Evolutionary conservation across 2,888 invertebrate species (phyloP).

Genomic region (Trachelus stipa): DNA sequence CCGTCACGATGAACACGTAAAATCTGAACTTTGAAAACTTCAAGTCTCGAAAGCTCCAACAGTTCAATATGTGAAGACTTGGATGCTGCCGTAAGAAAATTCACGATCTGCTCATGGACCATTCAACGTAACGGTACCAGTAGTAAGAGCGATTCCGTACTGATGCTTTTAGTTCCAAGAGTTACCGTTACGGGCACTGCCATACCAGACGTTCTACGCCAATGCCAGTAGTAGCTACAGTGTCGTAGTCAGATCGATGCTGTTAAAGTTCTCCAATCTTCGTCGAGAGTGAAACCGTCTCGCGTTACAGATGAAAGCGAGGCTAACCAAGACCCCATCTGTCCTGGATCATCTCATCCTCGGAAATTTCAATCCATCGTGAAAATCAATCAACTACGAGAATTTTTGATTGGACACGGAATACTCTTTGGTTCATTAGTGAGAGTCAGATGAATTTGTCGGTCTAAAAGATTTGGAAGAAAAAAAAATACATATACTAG

Average conservation of each 20-base stretch:
- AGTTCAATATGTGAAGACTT: not conserved
- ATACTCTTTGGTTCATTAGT: not conserved
- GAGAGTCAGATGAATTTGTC: not conserved
- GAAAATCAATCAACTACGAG: not conserved
- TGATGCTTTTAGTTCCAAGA: not conserved
- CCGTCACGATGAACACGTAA: not conserved
- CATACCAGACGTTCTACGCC: not conserved
- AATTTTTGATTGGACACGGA: not conserved
- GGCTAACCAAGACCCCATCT: slow-evolving; percentile 9
- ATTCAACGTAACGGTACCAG: not conserved
- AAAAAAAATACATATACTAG: not conserved
- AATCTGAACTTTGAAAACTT: not conserved
- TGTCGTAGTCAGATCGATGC: slow-evolving; percentile 5
- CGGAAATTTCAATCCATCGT: not conserved
- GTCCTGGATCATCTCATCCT: slow-evolving; percentile 1
- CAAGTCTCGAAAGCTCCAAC: not conserved
- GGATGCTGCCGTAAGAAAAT: not conserved
- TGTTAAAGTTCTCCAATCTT: slow-evolving; percentile 5
- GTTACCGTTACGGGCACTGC: not conserved
- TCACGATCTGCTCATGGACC: not conserved
- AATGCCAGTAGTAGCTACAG: not conserved
- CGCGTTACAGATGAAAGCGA: slow-evolving; percentile 23
- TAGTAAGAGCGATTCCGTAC: not conserved
- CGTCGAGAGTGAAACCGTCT: slow-evolving; percentile 23
- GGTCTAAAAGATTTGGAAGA: not conserved